phyloP scores from a whole-genome alignment of 2,888 invertebrate species.

The Sycophila texana region DNA sequence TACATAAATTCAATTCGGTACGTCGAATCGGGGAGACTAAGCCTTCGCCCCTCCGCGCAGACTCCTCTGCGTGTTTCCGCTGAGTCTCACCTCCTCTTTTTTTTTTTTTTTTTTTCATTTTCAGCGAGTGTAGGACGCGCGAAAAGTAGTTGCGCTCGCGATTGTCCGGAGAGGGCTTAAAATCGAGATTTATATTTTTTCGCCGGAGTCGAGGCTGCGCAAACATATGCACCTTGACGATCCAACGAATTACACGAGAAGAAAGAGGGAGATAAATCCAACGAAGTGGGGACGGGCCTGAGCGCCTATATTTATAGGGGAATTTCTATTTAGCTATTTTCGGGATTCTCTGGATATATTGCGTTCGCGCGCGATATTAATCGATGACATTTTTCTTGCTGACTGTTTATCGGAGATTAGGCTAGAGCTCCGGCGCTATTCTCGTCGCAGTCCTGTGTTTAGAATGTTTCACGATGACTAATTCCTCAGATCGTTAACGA shows the following conservation, averaged over 20 bases:
- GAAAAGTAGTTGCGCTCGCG: slow-evolving; percentile 2
- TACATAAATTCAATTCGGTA: slow-evolving; percentile 66
- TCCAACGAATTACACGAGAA: slow-evolving; percentile 35
- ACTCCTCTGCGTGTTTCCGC: not conserved
- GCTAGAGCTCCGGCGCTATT: slow-evolving; percentile 17
- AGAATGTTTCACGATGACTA: slow-evolving; percentile 9
- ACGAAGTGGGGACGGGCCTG: not conserved
- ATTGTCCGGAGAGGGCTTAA: slow-evolving; percentile 1
- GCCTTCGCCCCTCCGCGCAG: slow-evolving; percentile 24
- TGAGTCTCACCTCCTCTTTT: not conserved
- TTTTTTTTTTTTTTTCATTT: too few relatives aligned
- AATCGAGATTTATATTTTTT: slow-evolving; percentile 20
- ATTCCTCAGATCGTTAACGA: slow-evolving; percentile 13
- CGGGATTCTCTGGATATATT: slow-evolving; percentile 10
- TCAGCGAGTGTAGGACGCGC: not conserved
- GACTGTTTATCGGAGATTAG: slow-evolving; percentile 38
- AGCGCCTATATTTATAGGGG: slow-evolving; percentile 38
- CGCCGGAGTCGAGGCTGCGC: not conserved
- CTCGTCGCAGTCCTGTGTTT: not conserved
- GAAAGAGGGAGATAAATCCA: slow-evolving; percentile 28
- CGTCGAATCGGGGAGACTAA: slow-evolving; percentile 60
- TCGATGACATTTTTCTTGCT: slow-evolving; percentile 46
- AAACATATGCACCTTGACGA: slow-evolving; percentile 36
- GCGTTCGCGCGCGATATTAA: slow-evolving; percentile 33
- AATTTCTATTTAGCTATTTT: slow-evolving; percentile 42